Percentiles rank a stretch among this genome's conserved stretches.
phyloP scores from a whole-genome alignment of 64 coral and sea anemone genomes.

The Montipora capricornis region DNA sequence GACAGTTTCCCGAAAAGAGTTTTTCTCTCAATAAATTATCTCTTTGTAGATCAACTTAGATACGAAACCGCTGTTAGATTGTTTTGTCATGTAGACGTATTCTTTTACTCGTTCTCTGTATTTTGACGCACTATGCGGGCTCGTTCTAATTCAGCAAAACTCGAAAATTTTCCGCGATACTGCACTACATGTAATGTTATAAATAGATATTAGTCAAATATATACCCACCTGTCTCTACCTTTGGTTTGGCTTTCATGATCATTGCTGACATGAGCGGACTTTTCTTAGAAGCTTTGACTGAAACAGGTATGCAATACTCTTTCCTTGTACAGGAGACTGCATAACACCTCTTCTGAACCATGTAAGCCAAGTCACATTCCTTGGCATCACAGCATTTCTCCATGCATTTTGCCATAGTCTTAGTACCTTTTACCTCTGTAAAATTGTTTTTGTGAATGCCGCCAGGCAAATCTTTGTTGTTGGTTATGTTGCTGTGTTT shows the following conservation, averaged over 20 bases:
- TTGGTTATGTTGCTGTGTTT: constrained; percentile 86
- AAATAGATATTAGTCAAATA: not conserved
- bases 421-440: constrained; percentile 67
- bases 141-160: too few species aligned
- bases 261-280: constrained; percentile 73
- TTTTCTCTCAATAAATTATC: too few species aligned
- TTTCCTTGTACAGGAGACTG: constrained; percentile 74
- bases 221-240: constrained; percentile 70
- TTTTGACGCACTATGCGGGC: too few species aligned
- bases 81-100: too few species aligned
- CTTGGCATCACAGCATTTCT: constrained; percentile 81
- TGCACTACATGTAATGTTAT: too few species aligned
- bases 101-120: too few species aligned
- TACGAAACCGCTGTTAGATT: too few species aligned
- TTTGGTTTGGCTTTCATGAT: constrained; percentile 73
- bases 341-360: constrained; percentile 80
- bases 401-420: constrained; percentile 86
- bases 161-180: too few species aligned
- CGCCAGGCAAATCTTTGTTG: constrained; percentile 66
- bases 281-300: constrained; percentile 75
- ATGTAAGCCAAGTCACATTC: constrained; percentile 87
- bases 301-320: constrained; percentile 70
- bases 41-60: too few species aligned
- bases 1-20: too few species aligned
- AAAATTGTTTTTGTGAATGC: constrained; percentile 76